These are phyloP conservation scores for Actinostola sp. DNA, from an alignment of 92 coral and sea anemone species.

Conservation along the genomic window DNA sequence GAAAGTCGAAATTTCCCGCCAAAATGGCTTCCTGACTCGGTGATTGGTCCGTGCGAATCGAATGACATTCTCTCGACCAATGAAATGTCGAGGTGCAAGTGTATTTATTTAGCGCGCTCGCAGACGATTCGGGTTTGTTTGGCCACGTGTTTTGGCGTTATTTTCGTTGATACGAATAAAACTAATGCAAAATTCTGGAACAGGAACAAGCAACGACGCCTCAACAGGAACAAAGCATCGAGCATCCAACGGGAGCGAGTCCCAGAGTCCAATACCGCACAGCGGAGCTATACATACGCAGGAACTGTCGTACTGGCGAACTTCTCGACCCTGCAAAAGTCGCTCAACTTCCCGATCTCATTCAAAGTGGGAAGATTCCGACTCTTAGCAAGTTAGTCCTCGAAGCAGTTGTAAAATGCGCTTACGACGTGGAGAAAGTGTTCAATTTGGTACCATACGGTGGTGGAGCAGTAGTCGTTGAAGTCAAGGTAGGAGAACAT, in stretches of 20 bases:
- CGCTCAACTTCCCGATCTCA: background rate
- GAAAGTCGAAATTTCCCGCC: no score
- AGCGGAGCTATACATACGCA: background rate
- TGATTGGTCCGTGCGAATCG: no score
- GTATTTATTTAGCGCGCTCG: no score
- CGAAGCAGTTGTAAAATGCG: background rate
- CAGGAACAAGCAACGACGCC: no score
- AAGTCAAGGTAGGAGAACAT: background rate
- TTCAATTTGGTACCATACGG: background rate
- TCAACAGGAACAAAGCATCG: background rate
- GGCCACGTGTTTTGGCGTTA: no score
- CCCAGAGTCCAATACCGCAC: background rate
- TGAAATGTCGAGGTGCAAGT: no score
- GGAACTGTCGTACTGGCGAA: background rate
- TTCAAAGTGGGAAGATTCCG: background rate
- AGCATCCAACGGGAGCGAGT: background rate
- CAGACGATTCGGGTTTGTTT: no score
- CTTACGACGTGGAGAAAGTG: background rate
- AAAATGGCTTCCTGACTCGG: no score
- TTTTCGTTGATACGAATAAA: no score
- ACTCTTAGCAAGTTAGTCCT: background rate
- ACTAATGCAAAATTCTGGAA: no score
- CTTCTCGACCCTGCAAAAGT: background rate
- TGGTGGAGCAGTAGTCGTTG: background rate
- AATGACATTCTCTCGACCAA: no score